Evolutionary conservation across 2,797 vertebrate species (phyloP).

Genomic region (Ptychobarbus kaznakovi): DNA sequence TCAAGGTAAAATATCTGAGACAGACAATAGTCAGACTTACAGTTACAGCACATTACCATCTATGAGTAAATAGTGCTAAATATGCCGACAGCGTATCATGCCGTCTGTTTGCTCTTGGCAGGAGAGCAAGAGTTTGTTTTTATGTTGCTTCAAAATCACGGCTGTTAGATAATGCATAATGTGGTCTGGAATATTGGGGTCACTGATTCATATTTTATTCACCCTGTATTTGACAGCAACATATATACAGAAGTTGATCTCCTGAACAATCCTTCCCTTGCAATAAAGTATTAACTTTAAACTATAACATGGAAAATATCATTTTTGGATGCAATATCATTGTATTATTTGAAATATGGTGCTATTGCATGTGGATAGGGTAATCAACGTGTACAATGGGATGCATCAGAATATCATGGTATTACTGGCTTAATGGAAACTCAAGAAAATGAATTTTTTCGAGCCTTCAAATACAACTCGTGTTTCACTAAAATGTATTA

Average conservation of each 20-base stretch:
- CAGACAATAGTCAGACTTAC: conserved; percentile 30
- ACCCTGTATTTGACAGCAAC: conserved; percentile 17
- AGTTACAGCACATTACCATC: conserved; percentile 17
- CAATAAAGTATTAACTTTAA: not conserved
- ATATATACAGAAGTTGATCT: conserved; percentile 35
- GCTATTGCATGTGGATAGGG: not conserved
- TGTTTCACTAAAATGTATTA: not conserved
- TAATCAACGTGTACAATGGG: not conserved
- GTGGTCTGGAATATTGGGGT: conserved; percentile 47
- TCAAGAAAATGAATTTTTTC: not conserved
- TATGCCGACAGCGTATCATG: conserved; percentile 21
- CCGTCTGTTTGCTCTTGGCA: conserved; percentile 49
- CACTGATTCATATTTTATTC: conserved; percentile 35
- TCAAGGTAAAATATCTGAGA: conserved; percentile 38
- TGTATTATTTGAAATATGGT: not conserved
- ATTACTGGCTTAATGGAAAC: not conserved
- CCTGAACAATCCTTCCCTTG: not conserved
- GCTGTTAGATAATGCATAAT: conserved; percentile 41
- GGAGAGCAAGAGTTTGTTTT: conserved; percentile 24
- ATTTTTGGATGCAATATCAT: not conserved
- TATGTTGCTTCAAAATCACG: conserved; percentile 27
- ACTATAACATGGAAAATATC: not conserved
- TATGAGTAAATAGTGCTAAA: conserved; percentile 21
- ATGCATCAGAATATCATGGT: not conserved
- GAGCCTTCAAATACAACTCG: not conserved